Evolutionary conservation across 2,113 vertebrate species (phyloP), one percentile per base, ranked within the genome.

Genomic region (Mugil cephalus): DNA sequence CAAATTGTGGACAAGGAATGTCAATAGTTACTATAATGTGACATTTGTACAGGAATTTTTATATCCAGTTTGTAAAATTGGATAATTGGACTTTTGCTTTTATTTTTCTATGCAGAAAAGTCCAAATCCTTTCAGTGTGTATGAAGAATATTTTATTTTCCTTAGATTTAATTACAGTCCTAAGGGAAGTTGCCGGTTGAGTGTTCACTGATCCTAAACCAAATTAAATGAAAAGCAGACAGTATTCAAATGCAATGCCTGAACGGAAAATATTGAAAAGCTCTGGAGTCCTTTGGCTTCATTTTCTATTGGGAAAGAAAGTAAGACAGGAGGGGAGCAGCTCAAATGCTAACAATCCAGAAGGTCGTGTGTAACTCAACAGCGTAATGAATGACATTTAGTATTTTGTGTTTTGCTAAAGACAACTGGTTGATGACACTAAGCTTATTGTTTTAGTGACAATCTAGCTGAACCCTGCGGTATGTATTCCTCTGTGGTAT

Each of bases 171-270:
- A 87, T 91, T 85, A 79, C 56, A 36, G 60, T 88, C 79, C 69
- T 24, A 47, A 73, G 75, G 75, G 39, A 76, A 47, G 58, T 74
- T 87, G 79, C 82, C 83, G 65, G 65, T 76, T 53, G 56, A 66
- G 87, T 87, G 82, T 85, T 85, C 80, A 91, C 67, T 75, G 84
- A 91, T 88, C 75, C 84, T 73, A 80, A 85, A 87, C 82, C 82
- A 85, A 85, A 89, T 77, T 39, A 82, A 88, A 89, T 89, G 82
- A 87, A 60, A 82, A 64, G 77, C 52, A 45, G 38, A 64, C 50
- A 56, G 55, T 80, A 77, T 84, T 85, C 82, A 79, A 86, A 80
- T 50, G 60, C 58, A 83, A 76, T 67, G 77, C 74, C 76, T 70
- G 15, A 62, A 70, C 79, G 83, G 70, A 69, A 79, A 84, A 80